Evolutionary conservation across 2,888 invertebrate species (phyloP).

Genomic region (Trissoscelio sp.): DNA sequence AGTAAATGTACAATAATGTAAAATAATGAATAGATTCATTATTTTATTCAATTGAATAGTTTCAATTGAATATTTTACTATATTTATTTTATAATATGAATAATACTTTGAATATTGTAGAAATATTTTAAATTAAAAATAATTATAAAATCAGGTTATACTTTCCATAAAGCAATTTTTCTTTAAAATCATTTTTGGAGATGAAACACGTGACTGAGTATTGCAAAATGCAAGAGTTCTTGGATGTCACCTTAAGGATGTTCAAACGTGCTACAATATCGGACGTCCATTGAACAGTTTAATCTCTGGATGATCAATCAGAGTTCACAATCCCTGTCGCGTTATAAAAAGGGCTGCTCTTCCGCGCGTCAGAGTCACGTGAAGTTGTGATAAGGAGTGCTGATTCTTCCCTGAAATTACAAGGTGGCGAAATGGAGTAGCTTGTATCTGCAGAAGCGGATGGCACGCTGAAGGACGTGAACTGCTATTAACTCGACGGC

Average conservation of each 20-base stretch:
- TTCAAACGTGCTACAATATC: conserved; percentile 21
- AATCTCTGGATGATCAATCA: conserved; percentile 58
- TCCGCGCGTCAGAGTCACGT: conserved; percentile 38
- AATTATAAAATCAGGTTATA: too few species aligned
- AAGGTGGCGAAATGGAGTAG: conserved; percentile 49
- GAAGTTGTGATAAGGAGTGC: conserved; percentile 44
- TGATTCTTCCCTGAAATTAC: conserved; percentile 43
- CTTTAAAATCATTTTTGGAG: too few species aligned
- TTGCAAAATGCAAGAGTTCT: background rate
- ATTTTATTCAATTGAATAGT: too few species aligned
- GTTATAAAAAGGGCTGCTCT: conserved; percentile 52
- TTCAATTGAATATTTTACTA: too few species aligned
- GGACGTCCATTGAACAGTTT: conserved; percentile 43
- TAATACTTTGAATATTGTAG: too few species aligned
- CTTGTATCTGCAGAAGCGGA: conserved; percentile 38
- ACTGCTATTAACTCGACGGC: conserved; percentile 38
- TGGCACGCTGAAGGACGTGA: conserved; percentile 32
- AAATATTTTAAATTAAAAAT: too few species aligned
- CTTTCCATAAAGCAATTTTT: too few species aligned
- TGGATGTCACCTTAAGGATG: conserved; percentile 28
- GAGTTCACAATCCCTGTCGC: conserved; percentile 61
- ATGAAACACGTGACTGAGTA: too few species aligned
- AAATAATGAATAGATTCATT: too few species aligned
- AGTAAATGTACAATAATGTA: too few species aligned
- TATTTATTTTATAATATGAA: too few species aligned